Evolutionary conservation across 2,888 invertebrate species (phyloP).

Genomic region (Xylophagus ater): DNA sequence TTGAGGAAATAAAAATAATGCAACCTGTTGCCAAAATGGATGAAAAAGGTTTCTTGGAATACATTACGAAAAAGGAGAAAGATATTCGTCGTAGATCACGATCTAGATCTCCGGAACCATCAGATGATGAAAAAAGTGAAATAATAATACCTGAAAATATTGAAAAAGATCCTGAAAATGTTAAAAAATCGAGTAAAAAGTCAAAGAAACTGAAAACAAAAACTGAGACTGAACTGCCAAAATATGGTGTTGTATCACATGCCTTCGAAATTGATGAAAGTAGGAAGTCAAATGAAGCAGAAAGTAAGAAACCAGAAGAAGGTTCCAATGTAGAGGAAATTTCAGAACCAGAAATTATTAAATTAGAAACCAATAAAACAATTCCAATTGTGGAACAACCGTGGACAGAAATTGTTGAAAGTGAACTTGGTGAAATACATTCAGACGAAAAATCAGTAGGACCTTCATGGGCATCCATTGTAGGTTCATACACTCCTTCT

Average conservation of each 20-base stretch:
- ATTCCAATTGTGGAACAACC: too few species aligned
- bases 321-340: background rate
- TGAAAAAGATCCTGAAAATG: constrained; percentile 29
- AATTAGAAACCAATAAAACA: too few species aligned
- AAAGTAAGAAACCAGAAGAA: background rate
- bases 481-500: too few species aligned
- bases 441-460: background rate
- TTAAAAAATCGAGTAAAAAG: constrained; percentile 3
- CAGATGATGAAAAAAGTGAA: constrained; percentile 22
- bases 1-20: too few species aligned
- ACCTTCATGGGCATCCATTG: constrained; percentile 10
- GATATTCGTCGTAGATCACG: constrained; percentile 28
- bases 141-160: constrained; percentile 30
- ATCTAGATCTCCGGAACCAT: constrained; percentile 42
- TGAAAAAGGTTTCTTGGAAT: constrained; percentile 42
- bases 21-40: constrained; percentile 18
- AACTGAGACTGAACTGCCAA: too few species aligned
- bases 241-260: too few species aligned
- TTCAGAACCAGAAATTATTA: too few species aligned
- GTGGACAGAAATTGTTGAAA: constrained; percentile 2
- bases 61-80: constrained; percentile 32
- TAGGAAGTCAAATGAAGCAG: constrained; percentile 2
- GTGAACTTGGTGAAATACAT: too few species aligned
- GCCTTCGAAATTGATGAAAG: too few species aligned
- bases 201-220: background rate